A percentile compares a stretch with the other conserved stretches of the same genome.
Evolutionary conservation across 2,113 vertebrate species (phyloP).

Genomic region (Galeopterus variegatus): DNA sequence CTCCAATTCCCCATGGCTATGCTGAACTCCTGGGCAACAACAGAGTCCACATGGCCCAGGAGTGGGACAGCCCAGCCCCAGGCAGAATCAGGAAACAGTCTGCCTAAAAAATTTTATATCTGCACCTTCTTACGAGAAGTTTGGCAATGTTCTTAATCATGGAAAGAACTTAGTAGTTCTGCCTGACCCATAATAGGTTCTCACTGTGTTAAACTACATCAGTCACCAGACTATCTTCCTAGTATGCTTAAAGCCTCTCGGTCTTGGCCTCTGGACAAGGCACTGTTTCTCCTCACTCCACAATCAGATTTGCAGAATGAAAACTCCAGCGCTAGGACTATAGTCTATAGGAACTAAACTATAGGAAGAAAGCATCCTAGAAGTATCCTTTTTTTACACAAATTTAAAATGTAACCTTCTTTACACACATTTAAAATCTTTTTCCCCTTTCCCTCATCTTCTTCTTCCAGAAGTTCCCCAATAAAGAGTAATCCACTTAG

Average conservation of each 20-base stretch:
- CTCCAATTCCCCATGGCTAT: not conserved
- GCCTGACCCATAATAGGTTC: not conserved
- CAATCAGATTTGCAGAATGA: conserved; percentile 6
- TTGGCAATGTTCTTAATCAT: not conserved
- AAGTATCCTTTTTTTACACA: not conserved
- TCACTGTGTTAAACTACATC: not conserved
- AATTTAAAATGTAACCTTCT: not conserved
- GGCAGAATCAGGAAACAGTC: not conserved
- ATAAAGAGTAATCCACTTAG: not conserved
- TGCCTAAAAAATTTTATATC: not conserved
- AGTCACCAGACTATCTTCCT: not conserved
- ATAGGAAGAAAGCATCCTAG: not conserved
- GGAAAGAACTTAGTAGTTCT: not conserved
- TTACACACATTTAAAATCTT: not conserved
- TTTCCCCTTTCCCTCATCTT: not conserved
- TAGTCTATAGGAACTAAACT: not conserved
- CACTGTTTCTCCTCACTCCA: not conserved
- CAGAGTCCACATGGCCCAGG: not conserved
- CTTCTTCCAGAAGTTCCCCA: not conserved
- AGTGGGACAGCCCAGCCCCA: not conserved
- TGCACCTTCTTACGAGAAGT: not conserved
- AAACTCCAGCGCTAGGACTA: not conserved
- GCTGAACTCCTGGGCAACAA: not conserved
- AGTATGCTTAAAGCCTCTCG: not conserved
- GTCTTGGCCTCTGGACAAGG: not conserved